Percentiles rank a stretch among this genome's conserved stretches.
Conservation (phyloP, 2,113 vertebrate species). For the Polypterus bichir region DNA sequence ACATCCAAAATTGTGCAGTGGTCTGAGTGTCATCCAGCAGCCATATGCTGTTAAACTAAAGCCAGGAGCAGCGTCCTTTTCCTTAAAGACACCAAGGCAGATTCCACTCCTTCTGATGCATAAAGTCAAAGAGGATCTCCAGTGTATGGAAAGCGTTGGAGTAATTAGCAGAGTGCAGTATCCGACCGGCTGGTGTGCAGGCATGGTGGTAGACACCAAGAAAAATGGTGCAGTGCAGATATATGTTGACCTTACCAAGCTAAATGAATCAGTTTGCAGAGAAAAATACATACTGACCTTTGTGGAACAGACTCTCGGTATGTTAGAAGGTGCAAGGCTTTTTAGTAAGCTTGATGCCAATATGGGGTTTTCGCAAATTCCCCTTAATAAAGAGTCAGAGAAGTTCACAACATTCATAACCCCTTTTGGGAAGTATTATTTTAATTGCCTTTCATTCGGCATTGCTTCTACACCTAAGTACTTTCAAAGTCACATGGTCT, state of each 20-base stretch:
- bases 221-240: not conserved
- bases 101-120: too few species aligned
- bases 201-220: not conserved
- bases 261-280: not conserved
- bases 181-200: not conserved
- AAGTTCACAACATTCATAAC: not conserved
- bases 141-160: too few species aligned
- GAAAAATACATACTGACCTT: not conserved
- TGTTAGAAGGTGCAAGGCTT: not conserved
- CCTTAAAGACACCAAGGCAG: too few species aligned
- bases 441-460: not conserved
- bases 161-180: not conserved
- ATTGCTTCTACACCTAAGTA: not conserved
- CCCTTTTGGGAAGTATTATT: not conserved
- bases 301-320: not conserved
- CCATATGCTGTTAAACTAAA: too few species aligned
- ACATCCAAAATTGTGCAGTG: too few species aligned
- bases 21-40: too few species aligned
- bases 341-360: not conserved
- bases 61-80: too few species aligned
- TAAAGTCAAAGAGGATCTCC: too few species aligned
- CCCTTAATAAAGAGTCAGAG: not conserved
- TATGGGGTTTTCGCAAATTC: not conserved
- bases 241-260: not conserved
- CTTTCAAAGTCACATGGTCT: not conserved